Evolutionary conservation across 2,113 vertebrate genomes (phyloP), one percentile per base, ranked within the genome.

Genomic region (Chlamydotis undulata): DNA sequence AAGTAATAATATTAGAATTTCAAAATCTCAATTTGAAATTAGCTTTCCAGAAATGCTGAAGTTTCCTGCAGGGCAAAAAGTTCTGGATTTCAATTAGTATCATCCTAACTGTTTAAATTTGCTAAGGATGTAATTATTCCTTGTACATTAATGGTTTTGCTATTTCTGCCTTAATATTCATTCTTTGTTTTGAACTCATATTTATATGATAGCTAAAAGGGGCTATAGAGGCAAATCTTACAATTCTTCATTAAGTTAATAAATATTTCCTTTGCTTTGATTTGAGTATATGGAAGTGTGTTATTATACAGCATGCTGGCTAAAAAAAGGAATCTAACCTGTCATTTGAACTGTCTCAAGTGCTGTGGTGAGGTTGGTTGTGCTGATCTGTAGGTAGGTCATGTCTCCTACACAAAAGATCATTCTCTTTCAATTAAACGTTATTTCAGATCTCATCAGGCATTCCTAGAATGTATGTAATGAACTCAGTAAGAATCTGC

Each of bases 1-100:
- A 83, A 89, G 60, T 67, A 19, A 96, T 89, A 94, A 93, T 87
- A 64, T 57, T 93, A 56, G n/a, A 71, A 77, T 85, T 87, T 93
- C 49, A 95, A 85, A 93, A 79, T 67, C 31, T 68, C 41, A n/a
- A 14, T 57, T 89, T 89, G 35, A 91, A 94, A 89, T 93, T 22
- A 65, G 60, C 71, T 43, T 19, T 90, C 52, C 14, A 49, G 49
- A 87, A 89, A 73, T 84, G 6, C 21, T 89, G 33, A 81, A 17
- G 57, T 84, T 85, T 94, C 61, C 75, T 82, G 29, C 45, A 69
- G 17, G 18, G 61, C 6, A 82, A 57, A 47, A 63, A 16, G n/a
- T 16, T 60, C 45, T 69, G 39, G 12, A 26, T 78, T 78, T 88
- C 69, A 49, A 3, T 57, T 41, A 53, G 7, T 33, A 81, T 55